Evolutionary conservation across 2,113 vertebrate genomes (phyloP).

Genomic region (Corythaeola cristata): DNA sequence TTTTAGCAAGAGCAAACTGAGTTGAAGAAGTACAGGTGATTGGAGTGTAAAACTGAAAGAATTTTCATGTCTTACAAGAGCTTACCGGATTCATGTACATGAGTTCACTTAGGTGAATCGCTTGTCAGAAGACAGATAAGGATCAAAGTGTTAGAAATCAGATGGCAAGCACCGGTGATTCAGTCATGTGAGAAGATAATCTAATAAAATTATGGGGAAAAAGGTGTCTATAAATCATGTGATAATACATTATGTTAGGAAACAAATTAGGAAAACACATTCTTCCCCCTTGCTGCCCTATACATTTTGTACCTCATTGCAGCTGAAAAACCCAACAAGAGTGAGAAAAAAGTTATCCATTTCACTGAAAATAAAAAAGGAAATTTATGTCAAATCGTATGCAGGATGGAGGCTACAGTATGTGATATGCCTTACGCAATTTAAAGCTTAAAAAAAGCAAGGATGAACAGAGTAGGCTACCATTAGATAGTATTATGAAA

Average conservation of each 20-base stretch:
- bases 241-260: neutral
- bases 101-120: conserved; percentile 13
- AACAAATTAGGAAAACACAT: neutral
- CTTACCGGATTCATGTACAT: neutral
- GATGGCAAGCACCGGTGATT: neutral
- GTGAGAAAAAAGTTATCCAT: neutral
- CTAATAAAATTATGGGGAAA: neutral
- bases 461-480: neutral
- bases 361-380: neutral
- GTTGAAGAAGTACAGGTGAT: neutral
- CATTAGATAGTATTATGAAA: neutral
- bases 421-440: neutral
- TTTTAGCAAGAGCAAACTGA: neutral
- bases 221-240: neutral
- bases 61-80: neutral
- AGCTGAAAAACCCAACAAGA: neutral
- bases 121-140: neutral
- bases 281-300: neutral
- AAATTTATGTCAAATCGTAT: neutral
- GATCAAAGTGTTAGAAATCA: conserved; percentile 12
- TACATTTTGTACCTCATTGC: neutral
- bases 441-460: neutral
- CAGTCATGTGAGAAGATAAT: neutral
- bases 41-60: neutral
- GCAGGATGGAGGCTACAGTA: neutral